A percentile compares a stretch with the other conserved stretches of the same genome.
phyloP scores from a whole-genome alignment of 1,140 invertebrate genomes.

The Apis mellifera region Amel_HAv3.1 CM009931.2:3237501-3238000 shows the following conservation, averaged over 20 bases:
- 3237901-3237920: no score
- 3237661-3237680: not conserved
- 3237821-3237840: no score
- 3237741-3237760: not conserved
- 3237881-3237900: no score
- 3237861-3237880: no score
- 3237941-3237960: no score
- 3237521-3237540: conserved; percentile 8
- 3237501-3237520: no score
- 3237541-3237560: not conserved
- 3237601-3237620: not conserved
- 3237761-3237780: not conserved
- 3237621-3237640: not conserved
- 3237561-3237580: not conserved
- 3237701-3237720: not conserved
- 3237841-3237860: no score
- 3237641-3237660: not conserved
- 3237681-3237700: not conserved
- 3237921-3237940: no score
- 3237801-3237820: not conserved
- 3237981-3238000: no score
- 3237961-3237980: no score
- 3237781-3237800: not conserved
- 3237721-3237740: not conserved
- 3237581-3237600: conserved; percentile 9